Evolutionary conservation across 2,797 vertebrate species (phyloP).

Genomic region (Percopsis omiscomaycus): DNA sequence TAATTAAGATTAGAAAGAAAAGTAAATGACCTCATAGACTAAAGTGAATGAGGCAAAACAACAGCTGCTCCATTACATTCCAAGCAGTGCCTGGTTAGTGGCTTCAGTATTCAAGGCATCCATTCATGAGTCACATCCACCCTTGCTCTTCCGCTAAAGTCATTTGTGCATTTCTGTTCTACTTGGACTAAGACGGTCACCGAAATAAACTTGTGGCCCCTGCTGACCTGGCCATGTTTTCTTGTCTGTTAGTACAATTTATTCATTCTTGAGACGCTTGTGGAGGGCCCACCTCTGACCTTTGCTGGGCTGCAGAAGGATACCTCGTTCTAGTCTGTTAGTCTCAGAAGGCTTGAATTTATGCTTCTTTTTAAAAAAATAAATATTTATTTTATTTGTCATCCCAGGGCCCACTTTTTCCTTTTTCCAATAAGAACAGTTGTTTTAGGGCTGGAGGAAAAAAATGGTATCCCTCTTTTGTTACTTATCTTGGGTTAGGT

Average conservation of each 20-base stretch:
- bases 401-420: not conserved
- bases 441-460: not conserved
- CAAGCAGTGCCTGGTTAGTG: not conserved
- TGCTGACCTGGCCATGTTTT: slow-evolving; percentile 21
- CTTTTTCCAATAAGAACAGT: not conserved
- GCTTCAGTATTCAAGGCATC: not conserved
- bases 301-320: slow-evolving; percentile 10
- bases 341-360: slow-evolving; percentile 7
- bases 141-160: not conserved
- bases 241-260: slow-evolving; percentile 49
- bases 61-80: not conserved
- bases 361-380: slow-evolving; percentile 9
- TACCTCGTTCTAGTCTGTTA: slow-evolving; percentile 16
- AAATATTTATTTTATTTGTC: slow-evolving; percentile 4
- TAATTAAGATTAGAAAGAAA: not conserved
- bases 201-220: slow-evolving; percentile 12
- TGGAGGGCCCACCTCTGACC: slow-evolving; percentile 31
- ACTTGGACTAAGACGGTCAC: slow-evolving; percentile 11
- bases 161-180: slow-evolving; percentile 9
- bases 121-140: slow-evolving; percentile 21
- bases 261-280: slow-evolving; percentile 29
- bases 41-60: not conserved
- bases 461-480: not conserved
- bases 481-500: not conserved
- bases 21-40: not conserved